Percentiles rank a stretch among this genome's conserved stretches.
Evolutionary conservation across 2,888 invertebrate species (phyloP).

Genomic region (Acholoe squamosa): DNA sequence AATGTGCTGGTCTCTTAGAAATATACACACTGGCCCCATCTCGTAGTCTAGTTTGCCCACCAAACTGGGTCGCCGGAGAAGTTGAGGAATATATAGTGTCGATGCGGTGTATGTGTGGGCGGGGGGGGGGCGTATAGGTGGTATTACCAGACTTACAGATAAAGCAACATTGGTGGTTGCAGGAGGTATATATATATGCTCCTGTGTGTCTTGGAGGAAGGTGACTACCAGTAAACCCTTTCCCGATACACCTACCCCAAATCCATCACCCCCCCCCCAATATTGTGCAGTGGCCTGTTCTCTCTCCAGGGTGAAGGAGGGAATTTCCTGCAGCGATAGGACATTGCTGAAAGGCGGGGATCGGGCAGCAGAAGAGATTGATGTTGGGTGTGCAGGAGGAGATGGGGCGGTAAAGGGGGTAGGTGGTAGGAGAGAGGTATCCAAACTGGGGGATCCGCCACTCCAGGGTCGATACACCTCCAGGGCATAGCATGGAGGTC

Average conservation of each 20-base stretch:
- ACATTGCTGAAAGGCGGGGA: not conserved
- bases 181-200: too few species aligned
- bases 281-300: not conserved
- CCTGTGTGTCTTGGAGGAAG: too few species aligned
- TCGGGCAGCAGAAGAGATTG: not conserved
- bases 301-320: not conserved
- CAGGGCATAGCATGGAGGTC: not conserved
- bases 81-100: too few species aligned
- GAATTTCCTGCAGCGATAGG: not conserved
- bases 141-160: too few species aligned
- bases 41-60: too few species aligned
- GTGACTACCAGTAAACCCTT: too few species aligned
- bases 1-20: too few species aligned
- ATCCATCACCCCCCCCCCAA: not conserved
- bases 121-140: too few species aligned
- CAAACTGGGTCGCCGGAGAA: too few species aligned
- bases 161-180: too few species aligned
- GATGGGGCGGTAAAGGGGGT: not conserved
- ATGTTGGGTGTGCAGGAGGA: not conserved
- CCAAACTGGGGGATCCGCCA: not conserved
- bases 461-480: not conserved
- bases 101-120: too few species aligned
- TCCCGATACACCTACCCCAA: not conserved
- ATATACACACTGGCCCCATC: too few species aligned
- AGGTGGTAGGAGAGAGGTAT: not conserved